A percentile compares a stretch with the other conserved stretches of the same genome.
Conservation (phyloP, 2,113 vertebrate species). For the Pundamilia nyererei region DNA sequence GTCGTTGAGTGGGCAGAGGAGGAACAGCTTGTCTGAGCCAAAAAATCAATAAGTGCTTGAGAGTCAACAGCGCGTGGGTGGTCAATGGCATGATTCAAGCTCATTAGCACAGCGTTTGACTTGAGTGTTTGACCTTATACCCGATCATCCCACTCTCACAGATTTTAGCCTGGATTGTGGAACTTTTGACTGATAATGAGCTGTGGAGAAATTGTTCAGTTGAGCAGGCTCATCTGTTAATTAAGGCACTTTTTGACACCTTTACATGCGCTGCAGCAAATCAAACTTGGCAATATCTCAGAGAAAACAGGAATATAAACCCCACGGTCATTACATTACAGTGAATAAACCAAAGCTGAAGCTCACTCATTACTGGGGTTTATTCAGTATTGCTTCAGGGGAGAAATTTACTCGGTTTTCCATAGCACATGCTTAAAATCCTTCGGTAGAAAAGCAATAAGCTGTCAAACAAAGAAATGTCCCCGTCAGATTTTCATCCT, state of each 20-base stretch:
- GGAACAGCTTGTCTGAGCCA: neutral
- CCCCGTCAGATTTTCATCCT: conserved; percentile 15
- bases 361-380: neutral
- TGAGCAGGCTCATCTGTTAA: neutral
- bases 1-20: conserved; percentile 11
- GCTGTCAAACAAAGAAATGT: conserved; percentile 8
- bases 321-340: neutral
- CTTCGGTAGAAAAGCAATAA: neutral
- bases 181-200: neutral
- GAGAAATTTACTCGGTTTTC: neutral
- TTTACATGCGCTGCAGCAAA: neutral
- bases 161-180: neutral
- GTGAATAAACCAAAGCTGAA: neutral
- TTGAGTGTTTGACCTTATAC: conserved; percentile 26
- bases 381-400: conserved; percentile 1
- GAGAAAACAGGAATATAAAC: neutral
- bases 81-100: conserved; percentile 33
- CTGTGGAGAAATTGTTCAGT: neutral
- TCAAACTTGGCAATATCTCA: neutral
- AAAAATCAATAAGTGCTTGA: conserved; percentile 41
- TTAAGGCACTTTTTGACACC: neutral
- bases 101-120: conserved; percentile 56
- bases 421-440: neutral
- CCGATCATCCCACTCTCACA: neutral
- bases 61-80: conserved; percentile 36